Evolutionary conservation across 2,888 invertebrate genomes (phyloP), one percentile per base, ranked within the genome.

Genomic region (Dione juno): DNA sequence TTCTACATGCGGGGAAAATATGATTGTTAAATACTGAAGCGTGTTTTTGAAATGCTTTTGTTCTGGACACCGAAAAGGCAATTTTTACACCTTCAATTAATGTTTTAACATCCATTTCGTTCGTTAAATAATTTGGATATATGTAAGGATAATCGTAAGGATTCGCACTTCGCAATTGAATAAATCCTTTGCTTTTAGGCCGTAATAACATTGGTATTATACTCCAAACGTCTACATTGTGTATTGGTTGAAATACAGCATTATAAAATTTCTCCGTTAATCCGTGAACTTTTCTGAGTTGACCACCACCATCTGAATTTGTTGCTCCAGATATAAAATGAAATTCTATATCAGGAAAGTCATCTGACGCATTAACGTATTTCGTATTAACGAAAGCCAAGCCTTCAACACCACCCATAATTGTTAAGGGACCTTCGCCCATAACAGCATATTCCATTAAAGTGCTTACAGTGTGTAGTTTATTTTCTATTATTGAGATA

Each of bases 351-450:
- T 98, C 98, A 0, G 98, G 98, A 84, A 96, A 97, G 82, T 98
- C 98, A 1, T 96, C 94, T 0, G 96, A 94, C 0, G 93, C 94
- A 78, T 98, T 98, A 0, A 95, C 96, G 80, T 96, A 97, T 83
- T 97, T 97, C 0, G 98, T 98, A 76, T 97, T 97, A 16, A 98
- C 96, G 84, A 97, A 98, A 0, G 96, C 98, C n/a, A 98, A 85
- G 0, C 96, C 97, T 88, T 98, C 98, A 0, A 98, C 97, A 0
- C 97, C 98, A 0, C 98, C 98, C 84, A 97, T 94, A 2, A 98
- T 96, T 0, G 98, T 98, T 41, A 98, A 86, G 0, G 97, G 97
- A 0, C 97, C 97, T 77, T 96, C 95, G 0, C 97, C 97, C 70
- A 97, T 94, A 16, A 97, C 95, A 0, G 97, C 97, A 81, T 98